A percentile compares a stretch with the other conserved stretches of the same genome.
These are phyloP conservation scores for Alcedo quadribrachys DNA, from an alignment of 2,797 vertebrate genomes.

Conservation along the genomic window DNA sequence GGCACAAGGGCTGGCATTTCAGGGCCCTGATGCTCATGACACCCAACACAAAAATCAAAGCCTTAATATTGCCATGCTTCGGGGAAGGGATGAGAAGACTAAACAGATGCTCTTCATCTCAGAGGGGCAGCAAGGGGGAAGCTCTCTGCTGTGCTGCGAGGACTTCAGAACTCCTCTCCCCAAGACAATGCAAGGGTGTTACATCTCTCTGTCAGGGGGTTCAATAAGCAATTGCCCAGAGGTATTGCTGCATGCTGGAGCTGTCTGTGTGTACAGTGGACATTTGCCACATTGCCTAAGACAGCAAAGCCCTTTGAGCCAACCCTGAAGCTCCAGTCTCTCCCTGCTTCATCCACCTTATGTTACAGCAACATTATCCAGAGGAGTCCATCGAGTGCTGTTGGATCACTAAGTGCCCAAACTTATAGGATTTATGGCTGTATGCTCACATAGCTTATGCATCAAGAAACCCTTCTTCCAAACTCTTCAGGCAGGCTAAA, in stretches of 20 bases:
- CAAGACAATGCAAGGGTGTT: accelerated
- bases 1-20: background rate
- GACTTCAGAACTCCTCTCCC: background rate
- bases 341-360: background rate
- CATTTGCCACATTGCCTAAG: background rate
- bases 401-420: background rate
- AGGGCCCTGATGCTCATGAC: background rate
- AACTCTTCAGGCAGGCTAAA: constrained; percentile 17
- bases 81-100: background rate
- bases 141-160: background rate
- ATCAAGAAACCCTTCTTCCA: background rate
- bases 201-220: accelerated
- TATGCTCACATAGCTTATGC: background rate
- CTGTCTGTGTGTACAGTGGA: background rate
- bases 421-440: constrained; percentile 33
- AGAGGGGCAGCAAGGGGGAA: background rate
- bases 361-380: background rate
- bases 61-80: accelerated
- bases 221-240: background rate
- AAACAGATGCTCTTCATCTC: background rate
- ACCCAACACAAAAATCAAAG: accelerated
- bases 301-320: accelerated
- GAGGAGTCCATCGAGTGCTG: background rate
- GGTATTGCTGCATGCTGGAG: background rate
- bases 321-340: background rate